Evolutionary conservation across 1,140 invertebrate genomes (phyloP).

Genomic region (Colletes latitarsis): DNA sequence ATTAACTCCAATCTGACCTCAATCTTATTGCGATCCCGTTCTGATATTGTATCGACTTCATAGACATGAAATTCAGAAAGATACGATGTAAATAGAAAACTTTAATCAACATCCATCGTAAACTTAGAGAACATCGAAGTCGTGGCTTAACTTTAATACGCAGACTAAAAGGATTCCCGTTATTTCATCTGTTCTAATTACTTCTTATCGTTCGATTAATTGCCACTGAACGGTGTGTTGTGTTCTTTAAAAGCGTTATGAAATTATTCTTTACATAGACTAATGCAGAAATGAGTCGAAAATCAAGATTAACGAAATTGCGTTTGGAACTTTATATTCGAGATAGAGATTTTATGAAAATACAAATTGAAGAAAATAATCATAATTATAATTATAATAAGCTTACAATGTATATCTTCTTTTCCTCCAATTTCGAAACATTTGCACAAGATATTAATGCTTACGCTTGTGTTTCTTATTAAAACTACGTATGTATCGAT

Average conservation of each 20-base stretch:
- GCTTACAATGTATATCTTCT: too few species aligned
- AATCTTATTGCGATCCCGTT: neutral
- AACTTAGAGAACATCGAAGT: neutral
- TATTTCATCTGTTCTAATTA: slow-evolving; percentile 20
- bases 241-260: neutral
- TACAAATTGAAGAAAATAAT: too few species aligned
- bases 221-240: neutral
- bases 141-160: slow-evolving; percentile 24
- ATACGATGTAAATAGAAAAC: neutral
- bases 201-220: slow-evolving; percentile 5
- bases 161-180: neutral
- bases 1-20: neutral
- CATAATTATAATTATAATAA: too few species aligned
- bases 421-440: too few species aligned
- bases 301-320: too few species aligned
- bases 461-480: too few species aligned
- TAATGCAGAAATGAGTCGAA: neutral
- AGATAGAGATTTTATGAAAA: too few species aligned
- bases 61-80: neutral
- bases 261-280: neutral
- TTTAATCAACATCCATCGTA: neutral
- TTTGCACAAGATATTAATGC: too few species aligned
- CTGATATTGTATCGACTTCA: neutral
- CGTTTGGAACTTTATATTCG: too few species aligned
- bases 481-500: too few species aligned